Evolutionary conservation across 2,113 vertebrate species (phyloP), one percentile per base, ranked within the genome.

Genomic region (Passer montanus): DNA sequence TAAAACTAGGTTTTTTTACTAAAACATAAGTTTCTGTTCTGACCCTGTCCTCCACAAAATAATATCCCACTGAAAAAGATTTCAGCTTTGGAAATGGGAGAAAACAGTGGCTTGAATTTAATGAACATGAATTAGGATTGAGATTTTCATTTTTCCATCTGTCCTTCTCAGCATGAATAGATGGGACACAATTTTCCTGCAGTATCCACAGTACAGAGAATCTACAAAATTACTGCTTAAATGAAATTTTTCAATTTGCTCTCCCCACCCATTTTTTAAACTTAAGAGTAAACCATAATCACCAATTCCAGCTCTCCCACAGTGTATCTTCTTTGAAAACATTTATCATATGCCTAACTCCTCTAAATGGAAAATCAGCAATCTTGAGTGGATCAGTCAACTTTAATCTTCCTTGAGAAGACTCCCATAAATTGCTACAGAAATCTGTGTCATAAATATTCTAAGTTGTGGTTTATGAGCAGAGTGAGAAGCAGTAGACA

Each of bases 381-480:
- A n/a, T 82, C 84, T 82, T 84, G 59, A 6, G 6, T 47, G 21
- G 62, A 87, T 87, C 91, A 87, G 74, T 75, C 90, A 91, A 77
- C 60, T 91, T 92, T 67, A 75, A 92, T 94, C 73, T 89, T 93
- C 53, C 69, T 81, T 62, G 49, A 92, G 84, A 70, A 87, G 77
- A 75, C 80, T 91, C 74, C 66, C 41, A 52, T 56, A 94, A 80
- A 93, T 78, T 70, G 56, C 63, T 90, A 84, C 44, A 78, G 35
- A 93, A 92, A 74, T n/a, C 83, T 66, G 31, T 82, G 58, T 84
- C 81, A 92, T 86, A 94, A 94, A 91, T 84, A 91, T 60, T 87
- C 52, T 86, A 92, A 84, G 46, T 12, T 68, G 62, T 64, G 77
- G 91, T 84, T 94, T 92, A 92, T 46, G 84, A 91, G 74, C 62